Evolutionary conservation across 2,797 vertebrate species (phyloP).

Genomic region (Ctenopoma kingsleyae): DNA sequence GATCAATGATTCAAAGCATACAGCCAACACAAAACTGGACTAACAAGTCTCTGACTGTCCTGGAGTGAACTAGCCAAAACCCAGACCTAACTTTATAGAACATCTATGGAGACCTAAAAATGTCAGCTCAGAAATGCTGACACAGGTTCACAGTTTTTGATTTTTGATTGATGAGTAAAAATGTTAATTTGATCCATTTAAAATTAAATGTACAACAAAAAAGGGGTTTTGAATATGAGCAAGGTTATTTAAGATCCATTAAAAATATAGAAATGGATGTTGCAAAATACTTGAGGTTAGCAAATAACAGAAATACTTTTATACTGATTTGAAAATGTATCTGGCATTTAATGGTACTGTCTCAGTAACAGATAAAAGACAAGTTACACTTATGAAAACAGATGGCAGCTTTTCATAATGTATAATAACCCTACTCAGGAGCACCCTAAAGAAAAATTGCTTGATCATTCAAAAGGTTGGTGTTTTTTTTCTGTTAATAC

Average conservation of each 20-base stretch:
- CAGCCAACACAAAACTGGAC: neutral
- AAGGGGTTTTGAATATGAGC: neutral
- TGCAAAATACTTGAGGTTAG: neutral
- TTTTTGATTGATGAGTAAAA: neutral
- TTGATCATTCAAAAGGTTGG: slow-evolving; percentile 6
- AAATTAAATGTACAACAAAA: no score
- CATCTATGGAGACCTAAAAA: neutral
- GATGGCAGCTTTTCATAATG: slow-evolving; percentile 7
- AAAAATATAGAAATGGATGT: neutral
- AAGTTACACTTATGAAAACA: slow-evolving; percentile 9
- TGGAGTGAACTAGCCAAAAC: neutral
- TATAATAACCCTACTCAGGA: neutral
- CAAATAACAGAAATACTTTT: neutral
- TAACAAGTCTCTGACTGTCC: neutral
- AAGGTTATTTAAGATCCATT: neutral
- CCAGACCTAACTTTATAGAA: neutral
- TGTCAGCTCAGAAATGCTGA: neutral
- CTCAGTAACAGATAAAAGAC: neutral
- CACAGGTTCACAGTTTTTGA: neutral
- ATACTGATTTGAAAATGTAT: neutral
- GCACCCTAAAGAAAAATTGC: neutral
- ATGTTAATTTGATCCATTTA: no score
- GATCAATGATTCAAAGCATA: neutral
- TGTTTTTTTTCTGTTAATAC: neutral
- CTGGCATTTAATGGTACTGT: neutral